phyloP scores from a whole-genome alignment of 2,888 invertebrate species.

The Rutpela maculata region DNA sequence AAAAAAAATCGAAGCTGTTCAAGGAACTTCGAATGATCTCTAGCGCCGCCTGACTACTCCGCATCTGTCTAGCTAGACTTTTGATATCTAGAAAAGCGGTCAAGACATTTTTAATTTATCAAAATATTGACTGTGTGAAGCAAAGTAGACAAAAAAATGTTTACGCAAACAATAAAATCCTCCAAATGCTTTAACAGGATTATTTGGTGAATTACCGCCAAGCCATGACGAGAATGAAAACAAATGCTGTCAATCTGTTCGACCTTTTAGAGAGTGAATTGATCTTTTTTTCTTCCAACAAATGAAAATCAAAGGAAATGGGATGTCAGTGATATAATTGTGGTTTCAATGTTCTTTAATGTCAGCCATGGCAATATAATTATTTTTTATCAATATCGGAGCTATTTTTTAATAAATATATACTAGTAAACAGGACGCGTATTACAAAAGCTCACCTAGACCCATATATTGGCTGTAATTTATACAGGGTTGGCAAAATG shows the following conservation, averaged over 20 bases:
- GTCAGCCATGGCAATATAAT: neutral
- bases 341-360: neutral
- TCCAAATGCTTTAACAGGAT: neutral
- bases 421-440: too few relatives aligned
- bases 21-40: too few relatives aligned
- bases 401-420: neutral
- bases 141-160: too few relatives aligned
- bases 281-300: neutral
- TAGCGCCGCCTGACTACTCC: too few relatives aligned
- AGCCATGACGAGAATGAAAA: neutral
- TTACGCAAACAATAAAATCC: neutral
- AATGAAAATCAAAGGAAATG: constrained; percentile 23
- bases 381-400: neutral
- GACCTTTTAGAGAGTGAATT: constrained; percentile 13
- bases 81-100: too few relatives aligned
- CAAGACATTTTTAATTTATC: too few relatives aligned
- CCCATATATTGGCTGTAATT: too few relatives aligned
- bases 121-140: too few relatives aligned
- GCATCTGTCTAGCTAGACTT: too few relatives aligned
- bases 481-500: too few relatives aligned
- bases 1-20: too few relatives aligned
- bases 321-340: constrained; percentile 4
- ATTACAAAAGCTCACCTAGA: too few relatives aligned
- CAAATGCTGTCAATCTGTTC: neutral
- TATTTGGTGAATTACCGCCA: neutral